Conservation (phyloP, 2,888 invertebrate genomes). For the Acrocyrtus sp. region DNA sequence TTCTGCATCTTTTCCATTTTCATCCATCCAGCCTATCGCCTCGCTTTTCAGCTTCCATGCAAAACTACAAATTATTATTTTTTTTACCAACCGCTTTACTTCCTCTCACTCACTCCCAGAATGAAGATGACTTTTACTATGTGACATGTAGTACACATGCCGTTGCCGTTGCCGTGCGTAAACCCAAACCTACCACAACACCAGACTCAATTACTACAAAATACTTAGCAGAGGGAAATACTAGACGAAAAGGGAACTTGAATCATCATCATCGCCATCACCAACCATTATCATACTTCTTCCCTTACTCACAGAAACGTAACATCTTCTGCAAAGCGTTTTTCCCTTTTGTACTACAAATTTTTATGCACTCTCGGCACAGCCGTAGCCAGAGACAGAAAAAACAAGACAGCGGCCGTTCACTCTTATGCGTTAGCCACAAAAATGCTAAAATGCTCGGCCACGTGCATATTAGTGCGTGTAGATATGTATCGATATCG, state of each 20-base stretch:
- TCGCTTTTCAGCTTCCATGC: too few species aligned
- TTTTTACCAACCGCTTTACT: too few species aligned
- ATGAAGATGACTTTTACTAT: neutral
- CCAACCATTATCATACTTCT: neutral
- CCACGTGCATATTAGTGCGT: too few species aligned
- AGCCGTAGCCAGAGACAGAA: neutral
- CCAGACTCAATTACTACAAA: slow-evolving; percentile 3
- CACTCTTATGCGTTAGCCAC: too few species aligned
- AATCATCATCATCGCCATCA: slow-evolving; percentile 28
- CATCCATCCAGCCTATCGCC: too few species aligned
- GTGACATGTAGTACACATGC: neutral
- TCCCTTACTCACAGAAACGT: too few species aligned
- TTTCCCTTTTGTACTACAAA: neutral
- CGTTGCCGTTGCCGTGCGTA: neutral
- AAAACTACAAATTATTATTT: too few species aligned
- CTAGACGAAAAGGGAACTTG: slow-evolving; percentile 19
- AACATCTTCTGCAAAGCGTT: too few species aligned
- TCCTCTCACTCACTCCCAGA: neutral
- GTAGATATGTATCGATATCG: too few species aligned
- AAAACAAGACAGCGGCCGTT: neutral
- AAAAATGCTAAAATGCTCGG: too few species aligned
- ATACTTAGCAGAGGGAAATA: neutral
- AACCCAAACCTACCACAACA: slow-evolving; percentile 47
- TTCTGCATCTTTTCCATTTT: too few species aligned
- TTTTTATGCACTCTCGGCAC: neutral